Conservation (phyloP, 2,797 vertebrate species). For the Melanotaenia trifasciata region DNA sequence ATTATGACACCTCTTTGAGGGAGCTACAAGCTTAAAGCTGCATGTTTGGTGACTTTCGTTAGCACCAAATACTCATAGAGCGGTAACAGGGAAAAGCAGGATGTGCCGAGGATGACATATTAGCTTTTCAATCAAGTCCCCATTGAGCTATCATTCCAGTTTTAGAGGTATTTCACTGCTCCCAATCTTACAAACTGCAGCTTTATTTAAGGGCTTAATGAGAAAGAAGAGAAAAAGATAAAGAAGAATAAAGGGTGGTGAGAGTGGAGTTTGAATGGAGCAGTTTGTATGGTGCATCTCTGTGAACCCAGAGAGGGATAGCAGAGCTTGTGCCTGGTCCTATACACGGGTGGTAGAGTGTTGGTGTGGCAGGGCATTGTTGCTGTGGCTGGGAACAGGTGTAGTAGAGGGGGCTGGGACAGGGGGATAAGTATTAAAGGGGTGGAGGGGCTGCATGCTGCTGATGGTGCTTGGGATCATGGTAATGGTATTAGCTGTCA, state of each 20-base stretch:
- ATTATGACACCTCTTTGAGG: constrained; percentile 54
- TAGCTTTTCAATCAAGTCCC: constrained; percentile 51
- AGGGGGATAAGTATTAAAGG: constrained; percentile 91
- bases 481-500: constrained; percentile 90
- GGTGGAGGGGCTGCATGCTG: constrained; percentile 90
- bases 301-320: constrained; percentile 64
- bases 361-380: constrained; percentile 94
- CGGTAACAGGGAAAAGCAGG: constrained; percentile 47
- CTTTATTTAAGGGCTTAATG: constrained; percentile 77
- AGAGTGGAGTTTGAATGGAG: constrained; percentile 60
- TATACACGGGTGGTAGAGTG: constrained; percentile 97
- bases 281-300: constrained; percentile 71
- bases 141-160: constrained; percentile 58
- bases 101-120: constrained; percentile 52
- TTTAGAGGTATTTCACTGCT: constrained; percentile 73
- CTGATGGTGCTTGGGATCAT: constrained; percentile 92
- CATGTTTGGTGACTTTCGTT: constrained; percentile 47
- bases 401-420: constrained; percentile 82
- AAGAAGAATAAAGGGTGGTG: constrained; percentile 45
- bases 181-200: constrained; percentile 81
- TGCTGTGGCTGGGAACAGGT: constrained; percentile 85
- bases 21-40: constrained; percentile 67
- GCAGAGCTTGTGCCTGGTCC: constrained; percentile 76
- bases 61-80: constrained; percentile 43
- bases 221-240: constrained; percentile 60